A percentile compares a stretch with the other conserved stretches of the same genome.
Evolutionary conservation across 2,888 invertebrate species (phyloP).

Genomic region (Athrips mouffetella): DNA sequence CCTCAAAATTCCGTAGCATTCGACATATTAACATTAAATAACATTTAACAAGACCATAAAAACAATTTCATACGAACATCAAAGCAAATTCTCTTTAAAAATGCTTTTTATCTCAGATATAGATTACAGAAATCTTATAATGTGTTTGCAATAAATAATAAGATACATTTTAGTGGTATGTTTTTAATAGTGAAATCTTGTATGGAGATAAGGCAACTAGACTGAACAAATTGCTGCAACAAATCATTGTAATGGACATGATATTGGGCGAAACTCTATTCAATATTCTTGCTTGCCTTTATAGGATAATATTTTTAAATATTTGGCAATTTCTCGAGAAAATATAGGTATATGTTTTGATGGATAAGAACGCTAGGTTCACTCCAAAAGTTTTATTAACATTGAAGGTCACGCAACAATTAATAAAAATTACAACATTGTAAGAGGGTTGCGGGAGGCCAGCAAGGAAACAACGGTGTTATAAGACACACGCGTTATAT

Average conservation of each 20-base stretch:
- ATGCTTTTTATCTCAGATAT: neutral
- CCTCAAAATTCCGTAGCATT: too few relatives aligned
- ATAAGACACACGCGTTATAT: too few relatives aligned
- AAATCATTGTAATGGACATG: conserved; percentile 19
- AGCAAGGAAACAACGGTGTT: too few relatives aligned
- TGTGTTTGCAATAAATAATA: conserved; percentile 10
- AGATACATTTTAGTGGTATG: conserved; percentile 13
- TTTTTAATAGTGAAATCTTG: conserved; percentile 15
- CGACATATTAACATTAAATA: neutral
- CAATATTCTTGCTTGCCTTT: conserved; percentile 11
- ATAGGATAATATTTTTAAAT: neutral
- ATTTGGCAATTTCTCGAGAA: neutral
- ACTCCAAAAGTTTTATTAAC: too few relatives aligned
- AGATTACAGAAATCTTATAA: conserved; percentile 3
- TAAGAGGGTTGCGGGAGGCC: too few relatives aligned
- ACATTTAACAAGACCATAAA: neutral
- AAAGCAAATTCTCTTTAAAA: conserved; percentile 1
- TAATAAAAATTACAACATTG: too few relatives aligned
- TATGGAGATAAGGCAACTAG: conserved; percentile 14
- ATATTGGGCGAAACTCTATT: conserved; percentile 19
- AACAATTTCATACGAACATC: neutral
- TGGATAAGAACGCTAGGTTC: too few relatives aligned
- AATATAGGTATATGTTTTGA: too few relatives aligned
- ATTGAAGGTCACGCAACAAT: too few relatives aligned
- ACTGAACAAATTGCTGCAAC: conserved; percentile 16